Percentiles rank a stretch among this genome's conserved stretches.
These are phyloP conservation scores for Gadopsis marmoratus DNA, from an alignment of 2,797 vertebrate genomes.

Conservation along the genomic window DNA sequence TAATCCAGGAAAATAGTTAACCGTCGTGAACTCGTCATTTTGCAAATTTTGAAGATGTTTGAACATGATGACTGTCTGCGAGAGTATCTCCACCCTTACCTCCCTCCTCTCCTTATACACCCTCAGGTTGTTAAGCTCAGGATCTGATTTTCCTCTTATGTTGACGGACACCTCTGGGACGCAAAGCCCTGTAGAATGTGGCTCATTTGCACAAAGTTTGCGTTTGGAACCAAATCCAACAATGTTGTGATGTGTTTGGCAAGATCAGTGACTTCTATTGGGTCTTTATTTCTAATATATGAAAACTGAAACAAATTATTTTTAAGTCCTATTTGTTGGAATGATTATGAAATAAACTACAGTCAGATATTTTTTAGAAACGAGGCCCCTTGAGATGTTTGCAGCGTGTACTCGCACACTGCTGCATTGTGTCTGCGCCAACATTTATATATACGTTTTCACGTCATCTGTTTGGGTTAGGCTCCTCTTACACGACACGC, in stretches of 20 bases:
- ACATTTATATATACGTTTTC: slow-evolving; percentile 47
- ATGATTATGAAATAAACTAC: slow-evolving; percentile 12
- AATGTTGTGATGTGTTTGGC: background rate
- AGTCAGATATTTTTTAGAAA: slow-evolving; percentile 34
- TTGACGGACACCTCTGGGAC: slow-evolving; percentile 58
- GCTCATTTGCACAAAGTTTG: slow-evolving; percentile 3
- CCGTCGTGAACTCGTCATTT: background rate
- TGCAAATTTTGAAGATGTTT: slow-evolving; percentile 3
- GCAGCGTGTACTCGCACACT: slow-evolving; percentile 10
- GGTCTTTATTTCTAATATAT: background rate
- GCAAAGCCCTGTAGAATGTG: slow-evolving; percentile 24
- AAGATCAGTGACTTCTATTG: background rate
- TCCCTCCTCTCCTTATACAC: slow-evolving; percentile 12
- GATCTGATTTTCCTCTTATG: slow-evolving; percentile 61
- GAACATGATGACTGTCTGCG: slow-evolving; percentile 7
- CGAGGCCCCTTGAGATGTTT: slow-evolving; percentile 6
- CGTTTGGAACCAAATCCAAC: slow-evolving; percentile 10
- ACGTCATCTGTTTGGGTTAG: slow-evolving; percentile 71
- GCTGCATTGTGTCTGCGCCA: slow-evolving; percentile 42
- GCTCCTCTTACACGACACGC: slow-evolving; percentile 54
- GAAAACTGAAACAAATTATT: background rate
- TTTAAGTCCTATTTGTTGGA: background rate
- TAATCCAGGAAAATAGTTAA: background rate
- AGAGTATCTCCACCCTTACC: slow-evolving; percentile 17
- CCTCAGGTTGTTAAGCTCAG: slow-evolving; percentile 51